Base-by-base conservation (phyloP, 2,113 vertebrate genomes). In the Gracilinanus agilis region DNA sequence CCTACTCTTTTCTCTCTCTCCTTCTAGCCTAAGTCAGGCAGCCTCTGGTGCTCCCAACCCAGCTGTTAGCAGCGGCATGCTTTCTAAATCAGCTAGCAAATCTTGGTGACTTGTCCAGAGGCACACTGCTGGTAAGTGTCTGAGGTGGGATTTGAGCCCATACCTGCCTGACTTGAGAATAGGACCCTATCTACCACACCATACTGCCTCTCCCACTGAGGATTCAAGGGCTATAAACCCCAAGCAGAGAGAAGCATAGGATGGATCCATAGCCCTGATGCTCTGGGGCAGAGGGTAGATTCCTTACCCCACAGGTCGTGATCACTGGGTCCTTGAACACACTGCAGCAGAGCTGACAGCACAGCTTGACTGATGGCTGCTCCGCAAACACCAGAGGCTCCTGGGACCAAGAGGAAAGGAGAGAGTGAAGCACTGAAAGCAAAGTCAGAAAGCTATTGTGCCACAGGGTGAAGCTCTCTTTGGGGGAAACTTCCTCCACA, bases 311-410 rank as follows among this genome's bases (percentile, higher is more conserved):
- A 94, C 99, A 99, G 4, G 99, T 99, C 91, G 99, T 99, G 98
- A 99, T 99, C 98, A 99, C 99, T 0, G 99, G 99, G 97, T 99
- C 99, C 98, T 99, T 99, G 97, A 99, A 99, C 61, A 99, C 99
- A 0, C 98, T 99, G 96, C 99, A 99, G 98, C 99, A 99, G 90
- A 99, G 99, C 97, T 99, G 99, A 96, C 99, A 99, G 97, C 99
- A 99, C 90, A 99, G 99, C 97, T 99, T 99, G 54, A 99, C 99
- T 0, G 99, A 99, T 0, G 99, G 99, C 97, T 99, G 99, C 97
- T 99, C 99, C 0, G 99, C 99, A 98, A 99, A 99, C 95, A 99
- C 99, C 98, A 99, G 98, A 0, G 99, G 99, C 97, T 99, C 99
- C 99, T 99, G 92, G 44, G 92, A 93, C 44, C 7, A 2, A 27